Base-by-base conservation (phyloP, 1,140 invertebrate species). In the Thaumetopoea pityocampa region DNA sequence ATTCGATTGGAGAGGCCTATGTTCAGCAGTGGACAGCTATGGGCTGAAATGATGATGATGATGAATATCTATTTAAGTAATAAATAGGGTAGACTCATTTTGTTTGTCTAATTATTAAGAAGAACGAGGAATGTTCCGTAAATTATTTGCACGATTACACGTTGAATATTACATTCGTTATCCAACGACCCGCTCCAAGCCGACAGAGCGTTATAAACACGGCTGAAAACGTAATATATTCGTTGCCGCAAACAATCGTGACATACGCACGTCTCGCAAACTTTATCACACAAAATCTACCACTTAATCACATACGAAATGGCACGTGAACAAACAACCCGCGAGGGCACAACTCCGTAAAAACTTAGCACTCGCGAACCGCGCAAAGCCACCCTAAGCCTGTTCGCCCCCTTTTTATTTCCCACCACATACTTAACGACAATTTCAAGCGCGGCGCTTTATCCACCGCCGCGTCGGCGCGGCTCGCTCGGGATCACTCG, bases 361-460 rank as follows among this genome's bases (percentile, higher is more conserved):
- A 58, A 71, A 76, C 61, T 71, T 67, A 54, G 53, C 66, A 56
- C 61, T 61, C 46, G 42, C 51, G 53, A 52, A 60, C 57, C 50
- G 19, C 54, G 57, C 46, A 56, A 66, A 62, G 50, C 62, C 37
- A 32, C 46, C 32, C 26, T 72, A 72, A 74, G 73, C 72, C 59
- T 57, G 67, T 70, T 63, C 59, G 49, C 62, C 62, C 51, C 53
- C 58, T 57, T 62, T 66, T 66, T 66, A 55, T 58, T 33, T 53
- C 43, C 61, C 64, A 55, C 66, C 66, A 68, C 68, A 70, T 78
- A 78, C 70, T 78, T 73, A 74, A 61, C 60, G 55, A 56, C 58
- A 69, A 67, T 69, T 73, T 58, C 47, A 51, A 60, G 67, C 54
- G 51, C 44, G 45, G 43, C 30, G 18, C 57, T 60, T 69, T 60